Percentiles rank a stretch among this genome's conserved stretches.
Evolutionary conservation across 2,797 vertebrate species (phyloP).

Genomic region (Acanthornis magna): DNA sequence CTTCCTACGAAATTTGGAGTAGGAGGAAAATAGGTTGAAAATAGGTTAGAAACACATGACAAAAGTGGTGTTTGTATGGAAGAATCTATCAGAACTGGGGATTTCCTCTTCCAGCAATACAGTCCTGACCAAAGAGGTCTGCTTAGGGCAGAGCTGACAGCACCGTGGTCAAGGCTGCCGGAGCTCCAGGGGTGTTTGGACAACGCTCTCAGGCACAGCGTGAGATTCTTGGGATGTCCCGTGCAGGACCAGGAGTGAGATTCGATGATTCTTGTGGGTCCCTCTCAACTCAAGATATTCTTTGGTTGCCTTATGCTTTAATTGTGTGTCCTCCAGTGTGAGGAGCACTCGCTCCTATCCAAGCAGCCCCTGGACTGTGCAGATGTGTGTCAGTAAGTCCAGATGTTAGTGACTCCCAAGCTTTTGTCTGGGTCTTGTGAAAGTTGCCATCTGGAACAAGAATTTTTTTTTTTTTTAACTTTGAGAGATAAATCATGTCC

Average conservation of each 20-base stretch:
- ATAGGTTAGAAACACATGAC: not conserved
- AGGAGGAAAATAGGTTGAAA: not conserved
- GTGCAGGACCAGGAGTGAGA: not conserved
- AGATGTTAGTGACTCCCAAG: not conserved
- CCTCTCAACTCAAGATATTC: not conserved
- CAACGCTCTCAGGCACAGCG: not conserved
- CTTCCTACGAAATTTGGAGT: not conserved
- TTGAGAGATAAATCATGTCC: not conserved
- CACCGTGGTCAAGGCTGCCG: not conserved
- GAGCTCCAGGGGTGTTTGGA: not conserved
- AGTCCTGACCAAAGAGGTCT: not conserved
- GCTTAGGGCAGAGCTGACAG: not conserved
- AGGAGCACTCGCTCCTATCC: fast-evolving
- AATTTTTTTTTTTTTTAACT: not conserved
- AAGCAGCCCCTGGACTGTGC: not conserved
- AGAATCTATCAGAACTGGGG: not conserved
- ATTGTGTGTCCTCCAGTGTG: not conserved
- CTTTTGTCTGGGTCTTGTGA: not conserved
- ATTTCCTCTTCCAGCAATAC: not conserved
- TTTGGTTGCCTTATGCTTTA: not conserved
- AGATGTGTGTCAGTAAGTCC: not conserved
- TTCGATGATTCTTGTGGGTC: not conserved
- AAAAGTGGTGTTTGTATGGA: not conserved
- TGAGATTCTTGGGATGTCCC: not conserved
- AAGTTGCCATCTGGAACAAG: not conserved